These are phyloP conservation scores for Chloroceryle aenea DNA, from an alignment of 2,113 vertebrate genomes.

Conservation along the genomic window DNA sequence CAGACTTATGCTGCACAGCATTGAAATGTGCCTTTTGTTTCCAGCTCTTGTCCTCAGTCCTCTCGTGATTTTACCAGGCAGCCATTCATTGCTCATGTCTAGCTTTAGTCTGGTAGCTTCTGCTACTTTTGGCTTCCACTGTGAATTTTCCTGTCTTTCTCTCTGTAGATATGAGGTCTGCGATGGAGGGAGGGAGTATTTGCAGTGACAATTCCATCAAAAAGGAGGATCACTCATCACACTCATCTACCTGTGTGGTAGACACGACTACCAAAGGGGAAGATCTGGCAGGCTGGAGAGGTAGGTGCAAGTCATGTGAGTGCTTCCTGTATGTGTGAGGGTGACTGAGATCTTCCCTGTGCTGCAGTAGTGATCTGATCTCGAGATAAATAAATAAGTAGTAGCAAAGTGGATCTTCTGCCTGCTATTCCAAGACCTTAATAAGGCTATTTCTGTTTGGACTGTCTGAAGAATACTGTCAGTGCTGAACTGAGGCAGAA, in stretches of 20 bases:
- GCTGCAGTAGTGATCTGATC: background rate
- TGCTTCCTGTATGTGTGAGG: background rate
- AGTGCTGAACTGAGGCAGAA: background rate
- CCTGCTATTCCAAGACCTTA: background rate
- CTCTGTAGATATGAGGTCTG: constrained; percentile 75
- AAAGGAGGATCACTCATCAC: constrained; percentile 82
- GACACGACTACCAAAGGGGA: constrained; percentile 91
- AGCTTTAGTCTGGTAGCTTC: background rate
- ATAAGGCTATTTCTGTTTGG: background rate
- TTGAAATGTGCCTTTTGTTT: background rate
- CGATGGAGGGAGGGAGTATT: constrained; percentile 75
- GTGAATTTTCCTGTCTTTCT: background rate
- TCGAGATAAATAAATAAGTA: background rate
- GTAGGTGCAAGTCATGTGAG: constrained; percentile 52
- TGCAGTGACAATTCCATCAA: constrained; percentile 77
- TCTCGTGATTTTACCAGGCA: background rate
- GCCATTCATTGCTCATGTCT: background rate
- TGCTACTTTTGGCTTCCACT: background rate
- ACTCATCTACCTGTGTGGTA: constrained; percentile 87
- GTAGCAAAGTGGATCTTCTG: background rate
- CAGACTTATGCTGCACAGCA: background rate
- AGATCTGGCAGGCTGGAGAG: constrained; percentile 70
- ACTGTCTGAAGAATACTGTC: background rate
- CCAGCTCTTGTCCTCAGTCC: background rate
- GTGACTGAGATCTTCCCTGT: background rate